phyloP scores from a whole-genome alignment of 2,113 vertebrate species.

The Isurus oxyrinchus region DNA sequence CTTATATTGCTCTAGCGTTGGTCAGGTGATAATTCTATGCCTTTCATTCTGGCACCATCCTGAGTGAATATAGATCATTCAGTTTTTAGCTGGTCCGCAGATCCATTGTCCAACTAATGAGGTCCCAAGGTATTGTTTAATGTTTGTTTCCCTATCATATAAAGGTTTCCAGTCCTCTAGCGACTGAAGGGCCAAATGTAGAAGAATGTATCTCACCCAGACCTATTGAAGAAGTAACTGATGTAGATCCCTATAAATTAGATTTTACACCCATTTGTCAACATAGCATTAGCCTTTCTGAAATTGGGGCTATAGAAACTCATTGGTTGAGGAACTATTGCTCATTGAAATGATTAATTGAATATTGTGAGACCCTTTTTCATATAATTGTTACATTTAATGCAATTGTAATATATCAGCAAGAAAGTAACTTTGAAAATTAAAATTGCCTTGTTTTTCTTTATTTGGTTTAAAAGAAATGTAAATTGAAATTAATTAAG shows the following conservation, averaged over 20 bases:
- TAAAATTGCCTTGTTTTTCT: constrained; percentile 5
- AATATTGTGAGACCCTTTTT: not conserved
- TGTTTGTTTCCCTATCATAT: not conserved
- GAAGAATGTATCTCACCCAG: not conserved
- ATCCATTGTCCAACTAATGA: not conserved
- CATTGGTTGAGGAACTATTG: not conserved
- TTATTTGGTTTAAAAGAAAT: not conserved
- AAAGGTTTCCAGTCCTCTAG: not conserved
- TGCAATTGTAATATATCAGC: not conserved
- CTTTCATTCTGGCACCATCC: not conserved
- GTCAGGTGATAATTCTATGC: not conserved
- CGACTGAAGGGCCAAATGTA: not conserved
- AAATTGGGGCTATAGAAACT: not conserved
- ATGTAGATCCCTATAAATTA: not conserved
- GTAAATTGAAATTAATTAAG: not conserved
- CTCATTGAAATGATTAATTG: not conserved
- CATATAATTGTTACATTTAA: constrained; percentile 10
- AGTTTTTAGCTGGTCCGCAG: not conserved
- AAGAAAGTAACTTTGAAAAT: not conserved
- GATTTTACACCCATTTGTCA: not conserved
- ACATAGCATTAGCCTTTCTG: not conserved
- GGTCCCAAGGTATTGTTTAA: not conserved
- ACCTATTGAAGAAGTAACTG: not conserved
- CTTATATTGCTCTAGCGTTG: not conserved
- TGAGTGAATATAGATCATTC: not conserved